Evolutionary conservation across 2,113 vertebrate genomes (phyloP).

Genomic region (Lampris megalopsis): DNA sequence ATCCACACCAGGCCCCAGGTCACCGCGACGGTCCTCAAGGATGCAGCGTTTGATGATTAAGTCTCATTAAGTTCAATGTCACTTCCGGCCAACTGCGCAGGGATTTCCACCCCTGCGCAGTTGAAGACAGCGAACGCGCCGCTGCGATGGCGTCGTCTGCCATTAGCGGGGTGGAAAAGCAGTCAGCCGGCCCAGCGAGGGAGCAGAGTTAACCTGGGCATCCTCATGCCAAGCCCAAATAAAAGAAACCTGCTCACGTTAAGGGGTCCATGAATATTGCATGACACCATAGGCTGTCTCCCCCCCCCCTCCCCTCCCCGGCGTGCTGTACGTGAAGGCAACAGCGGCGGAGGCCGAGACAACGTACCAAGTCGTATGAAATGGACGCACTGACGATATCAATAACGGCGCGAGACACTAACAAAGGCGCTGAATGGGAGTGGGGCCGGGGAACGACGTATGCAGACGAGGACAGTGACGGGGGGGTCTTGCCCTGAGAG

Average conservation of each 20-base stretch:
- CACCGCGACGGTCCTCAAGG: conserved; percentile 43
- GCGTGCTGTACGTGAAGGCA: conserved; percentile 33
- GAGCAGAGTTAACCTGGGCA: conserved; percentile 17
- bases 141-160: conserved; percentile 22
- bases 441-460: background rate
- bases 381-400: conserved; percentile 44
- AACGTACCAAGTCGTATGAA: conserved; percentile 46
- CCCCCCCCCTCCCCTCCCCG: no score
- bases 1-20: conserved; percentile 48
- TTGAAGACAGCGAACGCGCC: conserved; percentile 30
- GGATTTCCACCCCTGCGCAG: conserved; percentile 9
- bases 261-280: conserved; percentile 54
- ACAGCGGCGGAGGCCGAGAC: conserved; percentile 22
- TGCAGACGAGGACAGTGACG: conserved; percentile 4
- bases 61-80: conserved; percentile 75
- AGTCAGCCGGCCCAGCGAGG: no score
- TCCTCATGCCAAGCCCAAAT: conserved; percentile 21
- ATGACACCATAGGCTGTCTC: conserved; percentile 50
- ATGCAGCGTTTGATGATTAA: conserved; percentile 59
- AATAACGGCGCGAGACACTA: conserved; percentile 29
- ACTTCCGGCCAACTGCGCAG: conserved; percentile 45
- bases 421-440: conserved; percentile 28
- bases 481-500: conserved; percentile 40
- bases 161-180: background rate
- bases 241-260: conserved; percentile 23